These are phyloP conservation scores for Phymastichus coffea DNA, from an alignment of 1,140 invertebrate genomes.

Conservation along the genomic window DNA sequence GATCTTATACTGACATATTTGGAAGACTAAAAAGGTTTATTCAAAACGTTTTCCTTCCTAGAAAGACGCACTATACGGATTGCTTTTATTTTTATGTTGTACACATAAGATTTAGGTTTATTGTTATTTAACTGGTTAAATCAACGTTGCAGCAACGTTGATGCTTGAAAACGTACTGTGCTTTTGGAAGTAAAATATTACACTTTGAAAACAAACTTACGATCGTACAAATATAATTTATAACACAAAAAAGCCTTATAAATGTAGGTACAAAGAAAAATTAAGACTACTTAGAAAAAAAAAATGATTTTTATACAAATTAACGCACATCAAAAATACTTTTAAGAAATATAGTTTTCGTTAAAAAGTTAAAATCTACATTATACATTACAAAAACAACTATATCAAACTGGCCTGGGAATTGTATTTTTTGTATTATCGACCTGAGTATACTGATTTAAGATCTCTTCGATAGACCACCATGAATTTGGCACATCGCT, in stretches of 20 bases:
- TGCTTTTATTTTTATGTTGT: not conserved
- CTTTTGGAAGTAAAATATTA: too few relatives aligned
- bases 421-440: slow-evolving; percentile 23
- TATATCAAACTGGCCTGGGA: slow-evolving; percentile 37
- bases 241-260: slow-evolving; percentile 16
- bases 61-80: not conserved
- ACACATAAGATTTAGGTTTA: not conserved
- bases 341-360: slow-evolving; percentile 18
- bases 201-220: slow-evolving; percentile 1
- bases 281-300: slow-evolving; percentile 15
- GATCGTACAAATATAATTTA: slow-evolving; percentile 8
- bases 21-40: not conserved
- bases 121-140: too few relatives aligned
- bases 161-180: too few relatives aligned
- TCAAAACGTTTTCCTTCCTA: not conserved
- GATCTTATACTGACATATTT: not conserved
- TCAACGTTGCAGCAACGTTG: too few relatives aligned
- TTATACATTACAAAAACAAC: not conserved
- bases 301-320: slow-evolving; percentile 12
- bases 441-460: slow-evolving; percentile 28
- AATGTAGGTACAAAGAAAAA: slow-evolving; percentile 27
- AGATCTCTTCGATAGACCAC: slow-evolving; percentile 41
- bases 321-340: slow-evolving; percentile 16
- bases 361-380: slow-evolving; percentile 14
- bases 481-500: slow-evolving; percentile 26